Base-by-base conservation (phyloP, 2,113 vertebrate genomes). In the Felis chaus region DNA sequence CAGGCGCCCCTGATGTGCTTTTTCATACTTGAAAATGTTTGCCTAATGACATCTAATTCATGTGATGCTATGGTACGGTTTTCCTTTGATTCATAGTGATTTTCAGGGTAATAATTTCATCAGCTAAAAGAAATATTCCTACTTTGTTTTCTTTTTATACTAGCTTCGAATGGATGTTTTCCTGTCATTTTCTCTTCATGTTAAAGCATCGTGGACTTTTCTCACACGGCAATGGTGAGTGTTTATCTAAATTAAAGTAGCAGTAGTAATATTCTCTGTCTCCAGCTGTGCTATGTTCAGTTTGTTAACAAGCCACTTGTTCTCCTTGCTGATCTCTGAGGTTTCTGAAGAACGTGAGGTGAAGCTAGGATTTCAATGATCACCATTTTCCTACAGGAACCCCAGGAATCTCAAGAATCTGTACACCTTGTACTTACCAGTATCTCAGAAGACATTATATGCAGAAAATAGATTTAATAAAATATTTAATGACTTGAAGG, bases 1-100 rank as follows among this genome's bases (percentile, higher is more conserved):
- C 36, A 36, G 36, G 36, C 36, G 36, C 36, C 36, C 36, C 36
- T 85, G 23, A 48, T 73, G 33, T 41, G 2, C 11, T 66, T 90
- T 90, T 48, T 92, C 89, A 48, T 71, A 73, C 89, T 85, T 85
- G 31, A 96, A 92, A 76, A 36, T 63, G 78, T 31, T 85, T 55
- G 29, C 39, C 21, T 53, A 89, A 39, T 76, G 29, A 68, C 57
- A 76, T 66, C 85, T 61, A 90, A 45, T 41, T 89, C 9, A 53
- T 19, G 36, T 45, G 45, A 79, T 66, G 69, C 3, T 90, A 4
- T 45, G 21, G 50, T 88, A 83, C 1, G 69, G 33, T 85, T 90
- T 93, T 89, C 48, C 65, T 93, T 90, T 86, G 36, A 86, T 93
- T 95, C 55, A 76, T 3, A 69, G 66, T 92, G 36, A 27, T 94